phyloP scores from a whole-genome alignment of 23 tunicate species.

The Aplidium turbinatum region DNA sequence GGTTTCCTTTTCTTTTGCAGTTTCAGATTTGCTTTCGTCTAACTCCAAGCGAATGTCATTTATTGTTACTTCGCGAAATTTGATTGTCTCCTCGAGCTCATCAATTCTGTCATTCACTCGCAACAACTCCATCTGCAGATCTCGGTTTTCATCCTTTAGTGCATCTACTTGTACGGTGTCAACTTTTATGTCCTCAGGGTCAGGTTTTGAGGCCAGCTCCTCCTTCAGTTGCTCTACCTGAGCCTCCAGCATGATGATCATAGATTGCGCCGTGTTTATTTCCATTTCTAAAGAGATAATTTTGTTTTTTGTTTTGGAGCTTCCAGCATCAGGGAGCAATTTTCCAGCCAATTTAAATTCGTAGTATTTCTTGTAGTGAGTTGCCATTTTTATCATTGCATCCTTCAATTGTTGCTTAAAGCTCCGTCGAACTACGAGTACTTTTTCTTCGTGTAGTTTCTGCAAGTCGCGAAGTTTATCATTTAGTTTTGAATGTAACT shows the following conservation, averaged over 20 bases:
- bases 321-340: slow-evolving; percentile 46
- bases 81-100: slow-evolving; percentile 44
- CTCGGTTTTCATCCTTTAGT: slow-evolving; percentile 47
- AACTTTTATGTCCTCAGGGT: slow-evolving; percentile 30
- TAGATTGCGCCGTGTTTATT: slow-evolving; percentile 43
- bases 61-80: slow-evolving; percentile 54
- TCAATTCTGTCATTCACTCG: slow-evolving; percentile 54
- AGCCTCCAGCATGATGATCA: slow-evolving; percentile 76
- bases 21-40: slow-evolving; percentile 35
- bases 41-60: slow-evolving; percentile 49
- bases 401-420: slow-evolving; percentile 88
- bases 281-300: slow-evolving; percentile 55
- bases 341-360: slow-evolving; percentile 76
- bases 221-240: slow-evolving; percentile 61
- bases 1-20: slow-evolving; percentile 56
- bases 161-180: slow-evolving; percentile 82
- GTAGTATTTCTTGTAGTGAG: slow-evolving; percentile 78
- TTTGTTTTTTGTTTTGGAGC: slow-evolving; percentile 30
- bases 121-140: slow-evolving; percentile 39
- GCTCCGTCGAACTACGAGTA: slow-evolving; percentile 65
- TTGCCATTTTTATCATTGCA: slow-evolving; percentile 77
- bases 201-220: slow-evolving; percentile 56
- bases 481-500: slow-evolving; percentile 57
- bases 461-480: slow-evolving; percentile 64
- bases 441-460: slow-evolving; percentile 72